These are phyloP conservation scores for Pteria penguin DNA, from an alignment of 2,888 invertebrate genomes.

Conservation along the genomic window DNA sequence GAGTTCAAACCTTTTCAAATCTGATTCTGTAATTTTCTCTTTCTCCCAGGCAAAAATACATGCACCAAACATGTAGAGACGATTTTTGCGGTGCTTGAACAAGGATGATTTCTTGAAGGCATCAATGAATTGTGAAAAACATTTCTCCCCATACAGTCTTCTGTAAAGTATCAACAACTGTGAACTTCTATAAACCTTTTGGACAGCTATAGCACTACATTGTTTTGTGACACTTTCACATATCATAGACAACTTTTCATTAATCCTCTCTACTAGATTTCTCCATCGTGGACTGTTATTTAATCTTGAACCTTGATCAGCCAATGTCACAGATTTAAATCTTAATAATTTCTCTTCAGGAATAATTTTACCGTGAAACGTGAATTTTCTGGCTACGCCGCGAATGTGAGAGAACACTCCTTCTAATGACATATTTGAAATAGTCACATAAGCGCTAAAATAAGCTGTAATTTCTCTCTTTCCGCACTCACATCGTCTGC, in stretches of 20 bases:
- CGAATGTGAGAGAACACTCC: too few species aligned
- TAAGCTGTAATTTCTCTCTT: too few species aligned
- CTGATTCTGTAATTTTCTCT: slow-evolving; percentile 69
- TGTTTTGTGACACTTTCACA: slow-evolving; percentile 63
- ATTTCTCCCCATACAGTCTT: slow-evolving; percentile 66
- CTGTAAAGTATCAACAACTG: slow-evolving; percentile 69
- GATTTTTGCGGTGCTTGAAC: slow-evolving; percentile 42
- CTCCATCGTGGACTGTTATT: too few species aligned
- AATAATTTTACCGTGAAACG: too few species aligned
- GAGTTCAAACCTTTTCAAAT: slow-evolving; percentile 66
- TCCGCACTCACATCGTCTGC: too few species aligned
- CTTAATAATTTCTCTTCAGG: too few species aligned
- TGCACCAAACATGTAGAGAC: slow-evolving; percentile 63
- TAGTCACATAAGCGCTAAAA: too few species aligned
- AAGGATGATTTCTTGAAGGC: slow-evolving; percentile 45
- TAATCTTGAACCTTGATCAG: too few species aligned
- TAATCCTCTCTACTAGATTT: slow-evolving; percentile 35
- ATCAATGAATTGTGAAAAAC: slow-evolving; percentile 55
- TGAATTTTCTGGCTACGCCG: too few species aligned
- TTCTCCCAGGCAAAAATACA: slow-evolving; percentile 73
- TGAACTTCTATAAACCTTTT: slow-evolving; percentile 63
- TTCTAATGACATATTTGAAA: too few species aligned
- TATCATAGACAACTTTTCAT: slow-evolving; percentile 51
- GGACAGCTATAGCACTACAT: slow-evolving; percentile 70
- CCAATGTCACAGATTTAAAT: too few species aligned